phyloP scores from a whole-genome alignment of 2,797 vertebrate genomes.

The Hippocampus kuda region DNA sequence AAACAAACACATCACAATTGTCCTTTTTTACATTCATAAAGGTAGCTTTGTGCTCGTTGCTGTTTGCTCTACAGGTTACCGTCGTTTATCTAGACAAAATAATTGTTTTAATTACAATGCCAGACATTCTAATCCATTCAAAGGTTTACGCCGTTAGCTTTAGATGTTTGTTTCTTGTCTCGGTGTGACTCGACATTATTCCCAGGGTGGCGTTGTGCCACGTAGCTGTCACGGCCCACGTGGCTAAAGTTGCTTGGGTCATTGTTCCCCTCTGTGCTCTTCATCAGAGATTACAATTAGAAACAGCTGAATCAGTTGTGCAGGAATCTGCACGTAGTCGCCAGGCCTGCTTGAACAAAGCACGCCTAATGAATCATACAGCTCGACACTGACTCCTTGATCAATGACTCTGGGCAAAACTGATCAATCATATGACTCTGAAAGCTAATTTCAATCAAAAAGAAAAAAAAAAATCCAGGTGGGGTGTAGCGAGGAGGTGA shows the following conservation, averaged over 20 bases:
- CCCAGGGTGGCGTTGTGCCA: neutral
- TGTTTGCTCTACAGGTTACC: neutral
- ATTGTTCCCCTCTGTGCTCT: neutral
- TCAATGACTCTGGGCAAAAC: neutral
- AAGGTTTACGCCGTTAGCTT: slow-evolving; percentile 28
- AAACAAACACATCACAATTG: neutral
- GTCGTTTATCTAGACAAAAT: neutral
- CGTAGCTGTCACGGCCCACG: neutral
- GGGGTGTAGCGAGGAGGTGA: too few relatives aligned
- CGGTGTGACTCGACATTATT: neutral
- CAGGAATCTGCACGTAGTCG: neutral
- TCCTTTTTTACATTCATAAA: too few relatives aligned
- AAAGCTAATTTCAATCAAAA: neutral
- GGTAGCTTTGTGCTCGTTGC: too few relatives aligned
- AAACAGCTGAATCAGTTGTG: neutral
- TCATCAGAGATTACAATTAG: neutral
- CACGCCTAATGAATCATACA: too few relatives aligned
- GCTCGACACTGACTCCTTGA: neutral
- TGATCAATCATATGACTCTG: neutral
- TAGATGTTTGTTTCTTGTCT: slow-evolving; percentile 31
- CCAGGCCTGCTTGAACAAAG: neutral
- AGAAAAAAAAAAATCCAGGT: too few relatives aligned
- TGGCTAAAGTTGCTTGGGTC: neutral
- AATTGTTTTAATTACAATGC: neutral
- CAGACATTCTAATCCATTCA: slow-evolving; percentile 26